These are phyloP conservation scores for Drosophila barbarae DNA, from an alignment of 2,888 invertebrate genomes.

Conservation along the genomic window DNA sequence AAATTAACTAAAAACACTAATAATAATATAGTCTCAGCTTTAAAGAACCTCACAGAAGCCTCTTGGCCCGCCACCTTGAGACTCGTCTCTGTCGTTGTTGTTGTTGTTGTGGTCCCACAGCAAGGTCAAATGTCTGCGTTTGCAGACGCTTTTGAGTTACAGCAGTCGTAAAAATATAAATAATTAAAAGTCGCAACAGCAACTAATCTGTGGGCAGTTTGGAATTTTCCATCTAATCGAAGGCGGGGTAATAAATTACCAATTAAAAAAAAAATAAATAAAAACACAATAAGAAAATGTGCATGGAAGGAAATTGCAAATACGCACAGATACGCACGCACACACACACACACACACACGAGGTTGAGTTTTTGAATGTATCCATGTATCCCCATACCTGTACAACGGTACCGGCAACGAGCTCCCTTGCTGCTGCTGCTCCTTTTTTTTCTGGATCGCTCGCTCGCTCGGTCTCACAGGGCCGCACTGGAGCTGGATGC, in stretches of 20 bases:
- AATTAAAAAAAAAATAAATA: slow-evolving; percentile 7
- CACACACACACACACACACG: slow-evolving; percentile 12
- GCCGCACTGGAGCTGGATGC: slow-evolving; percentile 42
- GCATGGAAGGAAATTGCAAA: slow-evolving; percentile 36
- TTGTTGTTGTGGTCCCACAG: slow-evolving; percentile 25
- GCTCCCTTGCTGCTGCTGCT: slow-evolving; percentile 36
- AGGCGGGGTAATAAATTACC: slow-evolving; percentile 25
- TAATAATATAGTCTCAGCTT: too few species aligned
- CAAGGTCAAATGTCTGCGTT: slow-evolving; percentile 67
- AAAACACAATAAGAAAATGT: slow-evolving; percentile 15
- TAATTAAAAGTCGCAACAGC: not conserved
- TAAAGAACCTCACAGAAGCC: too few species aligned
- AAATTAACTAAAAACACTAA: not conserved
- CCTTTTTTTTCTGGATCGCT: slow-evolving; percentile 10
- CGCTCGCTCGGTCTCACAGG: slow-evolving; percentile 16
- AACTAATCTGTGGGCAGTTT: slow-evolving; percentile 32
- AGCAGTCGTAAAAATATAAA: slow-evolving; percentile 17
- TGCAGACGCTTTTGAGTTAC: slow-evolving; percentile 37
- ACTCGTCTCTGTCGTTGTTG: not conserved
- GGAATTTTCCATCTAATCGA: slow-evolving; percentile 32
- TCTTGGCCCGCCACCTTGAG: not conserved
- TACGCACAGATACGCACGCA: slow-evolving; percentile 22
- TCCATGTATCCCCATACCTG: slow-evolving; percentile 55
- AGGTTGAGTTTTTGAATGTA: slow-evolving; percentile 21
- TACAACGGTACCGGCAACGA: slow-evolving; percentile 53